Conservation (phyloP, 1,140 invertebrate genomes). For the fruit fly (Drosophila melanogaster) region DNA sequence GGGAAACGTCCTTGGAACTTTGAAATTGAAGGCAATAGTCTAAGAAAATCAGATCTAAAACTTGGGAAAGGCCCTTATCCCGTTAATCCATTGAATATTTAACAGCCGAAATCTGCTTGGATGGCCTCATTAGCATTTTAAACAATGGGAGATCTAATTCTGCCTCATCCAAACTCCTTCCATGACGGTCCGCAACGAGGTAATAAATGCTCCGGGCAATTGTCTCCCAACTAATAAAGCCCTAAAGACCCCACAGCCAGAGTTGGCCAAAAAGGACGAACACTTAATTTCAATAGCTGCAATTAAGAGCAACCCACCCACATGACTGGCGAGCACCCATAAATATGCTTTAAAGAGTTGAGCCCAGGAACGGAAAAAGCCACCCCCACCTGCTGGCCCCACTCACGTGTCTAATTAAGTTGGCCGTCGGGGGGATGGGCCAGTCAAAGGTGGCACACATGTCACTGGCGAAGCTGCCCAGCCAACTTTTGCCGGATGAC, state of each 20-base stretch:
- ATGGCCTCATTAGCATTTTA: slow-evolving; percentile 35
- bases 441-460: slow-evolving; percentile 45
- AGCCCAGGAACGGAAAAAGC: slow-evolving; percentile 34
- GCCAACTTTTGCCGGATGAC: slow-evolving; percentile 68
- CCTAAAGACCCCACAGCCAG: slow-evolving; percentile 26
- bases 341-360: slow-evolving; percentile 77
- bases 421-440: slow-evolving; percentile 11
- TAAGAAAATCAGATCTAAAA: slow-evolving; percentile 6
- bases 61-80: slow-evolving; percentile 1
- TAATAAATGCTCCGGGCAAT: slow-evolving; percentile 57
- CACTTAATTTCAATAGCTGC: slow-evolving; percentile 81
- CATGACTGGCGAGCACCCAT: slow-evolving; percentile 44
- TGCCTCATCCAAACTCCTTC: slow-evolving; percentile 10
- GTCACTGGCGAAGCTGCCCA: slow-evolving; percentile 56
- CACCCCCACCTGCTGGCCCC: slow-evolving; percentile 29
- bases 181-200: slow-evolving; percentile 44
- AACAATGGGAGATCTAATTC: slow-evolving; percentile 39
- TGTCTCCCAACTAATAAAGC: slow-evolving; percentile 60
- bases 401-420: slow-evolving; percentile 80
- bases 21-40: slow-evolving; percentile 28
- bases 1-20: slow-evolving; percentile 6
- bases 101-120: slow-evolving; percentile 19
- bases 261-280: slow-evolving; percentile 53
- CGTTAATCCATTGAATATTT: slow-evolving; percentile 37
- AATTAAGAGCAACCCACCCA: slow-evolving; percentile 75